These are phyloP conservation scores for Cuculus canorus DNA, from an alignment of 2,797 vertebrate species.

Conservation along the genomic window DNA sequence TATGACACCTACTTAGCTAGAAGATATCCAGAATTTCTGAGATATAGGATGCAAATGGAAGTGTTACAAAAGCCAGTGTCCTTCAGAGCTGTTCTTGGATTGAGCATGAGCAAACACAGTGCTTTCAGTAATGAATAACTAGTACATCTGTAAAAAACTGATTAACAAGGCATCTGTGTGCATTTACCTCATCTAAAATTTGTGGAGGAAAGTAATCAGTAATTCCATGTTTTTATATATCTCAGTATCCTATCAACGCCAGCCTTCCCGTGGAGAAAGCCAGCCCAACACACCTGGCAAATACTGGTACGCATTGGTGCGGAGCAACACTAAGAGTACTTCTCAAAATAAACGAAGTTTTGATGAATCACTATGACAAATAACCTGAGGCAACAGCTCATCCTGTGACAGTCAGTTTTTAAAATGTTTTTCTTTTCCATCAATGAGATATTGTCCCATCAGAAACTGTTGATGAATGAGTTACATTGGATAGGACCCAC, in stretches of 20 bases:
- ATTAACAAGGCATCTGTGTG: not conserved
- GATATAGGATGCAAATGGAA: not conserved
- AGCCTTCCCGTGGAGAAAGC: not conserved
- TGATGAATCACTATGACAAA: not conserved
- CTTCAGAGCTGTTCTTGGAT: conserved; percentile 17
- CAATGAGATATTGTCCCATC: not conserved
- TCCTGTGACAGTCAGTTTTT: not conserved
- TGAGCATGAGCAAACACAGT: not conserved
- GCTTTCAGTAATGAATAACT: not conserved
- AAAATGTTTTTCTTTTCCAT: not conserved
- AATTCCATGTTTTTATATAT: not conserved
- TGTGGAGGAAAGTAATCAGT: not conserved
- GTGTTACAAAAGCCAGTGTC: not conserved
- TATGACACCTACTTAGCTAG: not conserved
- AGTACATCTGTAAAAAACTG: not conserved
- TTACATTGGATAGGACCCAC: not conserved
- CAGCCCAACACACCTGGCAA: not conserved
- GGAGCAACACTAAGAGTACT: not conserved
- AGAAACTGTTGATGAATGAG: not conserved
- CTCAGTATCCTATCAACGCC: not conserved
- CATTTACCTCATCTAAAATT: not conserved
- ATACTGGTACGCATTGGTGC: not conserved
- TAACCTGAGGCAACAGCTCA: not conserved
- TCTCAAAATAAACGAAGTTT: not conserved
- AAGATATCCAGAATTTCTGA: not conserved